phyloP scores from a whole-genome alignment of 64 coral and sea anemone species.

The Actinia tenebrosa region DNA sequence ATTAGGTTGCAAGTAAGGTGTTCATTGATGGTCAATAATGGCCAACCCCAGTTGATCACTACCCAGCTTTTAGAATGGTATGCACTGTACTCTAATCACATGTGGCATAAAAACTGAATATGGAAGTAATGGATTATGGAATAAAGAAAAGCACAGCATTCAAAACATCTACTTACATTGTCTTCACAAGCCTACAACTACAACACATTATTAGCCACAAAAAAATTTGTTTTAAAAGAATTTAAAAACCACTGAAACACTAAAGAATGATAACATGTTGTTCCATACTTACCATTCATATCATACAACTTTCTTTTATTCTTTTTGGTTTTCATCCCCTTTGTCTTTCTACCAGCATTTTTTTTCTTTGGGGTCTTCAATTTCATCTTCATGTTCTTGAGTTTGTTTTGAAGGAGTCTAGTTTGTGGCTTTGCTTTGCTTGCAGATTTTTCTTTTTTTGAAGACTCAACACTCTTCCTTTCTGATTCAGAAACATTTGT shows the following conservation, averaged over 20 bases:
- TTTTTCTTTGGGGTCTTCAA: background rate
- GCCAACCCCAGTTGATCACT: no score
- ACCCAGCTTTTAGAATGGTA: no score
- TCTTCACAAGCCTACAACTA: background rate
- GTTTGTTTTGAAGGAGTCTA: background rate
- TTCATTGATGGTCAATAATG: no score
- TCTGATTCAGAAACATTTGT: background rate
- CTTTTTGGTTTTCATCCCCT: background rate
- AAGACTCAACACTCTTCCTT: background rate
- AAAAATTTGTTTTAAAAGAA: background rate
- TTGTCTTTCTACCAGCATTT: background rate
- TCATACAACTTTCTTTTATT: background rate
- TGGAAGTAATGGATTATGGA: background rate
- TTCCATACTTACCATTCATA: background rate
- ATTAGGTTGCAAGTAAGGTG: no score
- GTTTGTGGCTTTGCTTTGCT: background rate
- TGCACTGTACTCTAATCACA: no score
- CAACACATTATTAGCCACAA: background rate
- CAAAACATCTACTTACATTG: background rate
- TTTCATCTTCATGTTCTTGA: constrained; percentile 13
- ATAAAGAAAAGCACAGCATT: background rate
- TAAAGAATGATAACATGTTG: background rate
- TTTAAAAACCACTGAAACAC: background rate
- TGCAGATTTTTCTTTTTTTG: background rate
- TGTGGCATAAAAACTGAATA: no score